Evolutionary conservation across 92 coral and sea anemone genomes (phyloP).

Genomic region (Nematostella vectensis): DNA sequence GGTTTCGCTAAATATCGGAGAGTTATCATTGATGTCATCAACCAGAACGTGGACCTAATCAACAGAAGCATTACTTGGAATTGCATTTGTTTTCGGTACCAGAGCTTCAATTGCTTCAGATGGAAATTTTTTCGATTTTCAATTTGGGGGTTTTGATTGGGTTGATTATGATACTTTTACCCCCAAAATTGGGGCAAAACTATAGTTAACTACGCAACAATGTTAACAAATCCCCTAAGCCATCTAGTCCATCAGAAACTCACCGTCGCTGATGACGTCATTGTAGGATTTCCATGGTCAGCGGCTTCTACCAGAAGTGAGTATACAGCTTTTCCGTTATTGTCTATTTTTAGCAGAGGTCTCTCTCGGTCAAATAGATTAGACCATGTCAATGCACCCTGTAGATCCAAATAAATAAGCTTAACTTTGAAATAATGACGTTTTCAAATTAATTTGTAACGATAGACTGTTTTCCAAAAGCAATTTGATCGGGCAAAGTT

Average conservation of each 20-base stretch:
- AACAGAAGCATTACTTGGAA: neutral
- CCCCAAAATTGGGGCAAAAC: no score
- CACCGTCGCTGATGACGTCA: slow-evolving; percentile 38
- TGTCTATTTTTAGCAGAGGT: slow-evolving; percentile 20
- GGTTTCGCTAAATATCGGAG: slow-evolving; percentile 32
- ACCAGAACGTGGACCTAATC: slow-evolving; percentile 21
- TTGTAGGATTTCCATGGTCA: slow-evolving; percentile 46
- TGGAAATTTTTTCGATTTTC: no score
- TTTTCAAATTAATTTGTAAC: neutral
- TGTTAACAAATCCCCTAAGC: no score
- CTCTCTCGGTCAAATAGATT: slow-evolving; percentile 43
- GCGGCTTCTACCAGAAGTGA: slow-evolving; percentile 44
- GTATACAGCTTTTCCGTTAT: slow-evolving; percentile 33
- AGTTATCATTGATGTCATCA: slow-evolving; percentile 59
- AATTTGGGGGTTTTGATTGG: no score
- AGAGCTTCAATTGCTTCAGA: neutral
- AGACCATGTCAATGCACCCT: slow-evolving; percentile 39
- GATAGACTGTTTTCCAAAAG: neutral
- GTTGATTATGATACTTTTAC: no score
- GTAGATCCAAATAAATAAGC: neutral
- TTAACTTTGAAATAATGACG: neutral
- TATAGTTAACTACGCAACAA: no score
- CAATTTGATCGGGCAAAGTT: neutral
- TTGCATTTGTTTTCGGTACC: neutral
- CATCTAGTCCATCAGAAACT: no score